These are phyloP conservation scores for Philereme vetulata DNA, from an alignment of 2,888 invertebrate species.

Conservation along the genomic window DNA sequence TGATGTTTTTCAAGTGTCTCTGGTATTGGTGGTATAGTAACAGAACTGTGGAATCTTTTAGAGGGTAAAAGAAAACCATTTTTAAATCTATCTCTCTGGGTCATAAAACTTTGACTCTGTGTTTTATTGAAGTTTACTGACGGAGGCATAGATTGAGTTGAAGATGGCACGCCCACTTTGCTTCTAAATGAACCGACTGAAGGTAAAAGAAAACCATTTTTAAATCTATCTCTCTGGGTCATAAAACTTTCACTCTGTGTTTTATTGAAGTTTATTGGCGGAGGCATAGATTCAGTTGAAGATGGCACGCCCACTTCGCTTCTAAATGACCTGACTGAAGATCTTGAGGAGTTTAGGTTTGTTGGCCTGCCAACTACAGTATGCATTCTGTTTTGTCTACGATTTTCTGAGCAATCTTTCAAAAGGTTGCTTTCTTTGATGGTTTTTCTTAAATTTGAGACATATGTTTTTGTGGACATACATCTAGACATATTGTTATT, in stretches of 20 bases:
- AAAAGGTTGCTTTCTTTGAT: conserved; percentile 49
- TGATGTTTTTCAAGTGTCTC: conserved; percentile 39
- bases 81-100: conserved; percentile 60
- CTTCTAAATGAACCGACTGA: conserved; percentile 39
- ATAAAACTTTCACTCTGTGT: conserved; percentile 28
- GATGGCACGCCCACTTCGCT: conserved; percentile 14
- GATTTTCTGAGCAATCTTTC: conserved; percentile 50
- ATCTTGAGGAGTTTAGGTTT: conserved; percentile 20
- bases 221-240: conserved; percentile 59
- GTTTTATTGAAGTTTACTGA: conserved; percentile 34
- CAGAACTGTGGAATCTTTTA: conserved; percentile 61
- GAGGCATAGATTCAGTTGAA: conserved; percentile 12
- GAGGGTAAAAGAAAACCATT: conserved; percentile 59
- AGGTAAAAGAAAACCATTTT: conserved; percentile 57
- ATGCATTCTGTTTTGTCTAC: conserved; percentile 49
- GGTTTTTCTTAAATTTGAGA: conserved; percentile 44
- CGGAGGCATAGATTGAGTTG: conserved; percentile 13
- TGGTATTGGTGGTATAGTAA: conserved; percentile 46
- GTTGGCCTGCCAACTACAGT: conserved; percentile 42
- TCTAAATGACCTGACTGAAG: conserved; percentile 19
- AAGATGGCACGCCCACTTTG: conserved; percentile 6
- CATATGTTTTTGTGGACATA: conserved; percentile 50
- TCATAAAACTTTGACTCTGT: conserved; percentile 30
- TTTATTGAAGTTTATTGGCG: conserved; percentile 33
- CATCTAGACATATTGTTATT: conserved; percentile 48